phyloP scores from a whole-genome alignment of 2,797 vertebrate genomes.

The Dallia pectoralis region DNA sequence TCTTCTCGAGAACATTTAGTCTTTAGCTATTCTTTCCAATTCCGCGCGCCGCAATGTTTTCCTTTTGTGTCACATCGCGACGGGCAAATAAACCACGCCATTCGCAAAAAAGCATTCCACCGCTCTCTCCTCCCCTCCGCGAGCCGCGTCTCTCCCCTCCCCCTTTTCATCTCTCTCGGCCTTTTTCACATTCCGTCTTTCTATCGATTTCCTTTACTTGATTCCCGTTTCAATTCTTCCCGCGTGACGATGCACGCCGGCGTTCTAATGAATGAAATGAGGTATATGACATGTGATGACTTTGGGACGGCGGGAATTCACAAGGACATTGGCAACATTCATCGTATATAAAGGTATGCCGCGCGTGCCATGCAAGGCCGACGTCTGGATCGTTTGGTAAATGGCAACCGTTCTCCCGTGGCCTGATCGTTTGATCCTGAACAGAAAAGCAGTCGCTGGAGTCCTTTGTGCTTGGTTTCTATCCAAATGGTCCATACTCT shows the following conservation, averaged over 20 bases:
- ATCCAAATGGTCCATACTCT: not conserved
- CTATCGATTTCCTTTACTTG: not conserved
- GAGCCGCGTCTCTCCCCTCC: slow-evolving; percentile 23
- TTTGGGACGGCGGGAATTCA: not conserved
- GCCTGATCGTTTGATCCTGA: not conserved
- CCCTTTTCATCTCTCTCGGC: slow-evolving; percentile 26
- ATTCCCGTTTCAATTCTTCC: not conserved
- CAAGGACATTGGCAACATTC: not conserved
- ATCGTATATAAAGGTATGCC: not conserved
- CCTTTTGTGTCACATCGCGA: too few species aligned
- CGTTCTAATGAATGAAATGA: not conserved
- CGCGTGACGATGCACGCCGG: not conserved
- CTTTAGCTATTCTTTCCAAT: too few species aligned
- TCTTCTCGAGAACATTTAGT: too few species aligned
- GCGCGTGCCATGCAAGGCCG: not conserved
- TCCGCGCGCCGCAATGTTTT: too few species aligned
- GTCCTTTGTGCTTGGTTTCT: not conserved
- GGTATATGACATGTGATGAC: not conserved
- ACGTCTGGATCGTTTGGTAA: slow-evolving; percentile 7
- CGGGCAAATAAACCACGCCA: too few species aligned
- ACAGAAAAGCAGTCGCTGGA: not conserved
- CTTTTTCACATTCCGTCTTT: slow-evolving; percentile 9
- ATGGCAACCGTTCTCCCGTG: slow-evolving; percentile 8
- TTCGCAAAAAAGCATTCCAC: not conserved
- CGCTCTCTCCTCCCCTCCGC: slow-evolving; percentile 30